These are phyloP conservation scores for Lasioglossum oenotherae DNA, from an alignment of 2,888 invertebrate species.

Conservation along the genomic window DNA sequence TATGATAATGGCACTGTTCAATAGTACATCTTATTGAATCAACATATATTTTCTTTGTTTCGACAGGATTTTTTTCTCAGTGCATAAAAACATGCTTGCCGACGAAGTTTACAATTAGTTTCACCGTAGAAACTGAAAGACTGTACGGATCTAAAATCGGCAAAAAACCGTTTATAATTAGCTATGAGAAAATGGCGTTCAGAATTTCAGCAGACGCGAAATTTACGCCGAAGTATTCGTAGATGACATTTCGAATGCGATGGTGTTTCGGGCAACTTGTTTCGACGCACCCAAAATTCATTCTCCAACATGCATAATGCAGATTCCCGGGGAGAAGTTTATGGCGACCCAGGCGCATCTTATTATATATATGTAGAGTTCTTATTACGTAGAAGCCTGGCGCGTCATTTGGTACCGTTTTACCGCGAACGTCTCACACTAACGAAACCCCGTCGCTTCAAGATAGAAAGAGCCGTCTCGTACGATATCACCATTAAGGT, in stretches of 20 bases:
- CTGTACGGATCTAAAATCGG: neutral
- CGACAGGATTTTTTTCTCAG: too few relatives aligned
- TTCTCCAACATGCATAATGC: conserved; percentile 58
- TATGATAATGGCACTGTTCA: too few relatives aligned
- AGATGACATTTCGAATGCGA: conserved; percentile 3
- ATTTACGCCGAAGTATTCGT: neutral
- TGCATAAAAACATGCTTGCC: too few relatives aligned
- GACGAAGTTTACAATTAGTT: neutral
- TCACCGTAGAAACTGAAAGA: neutral
- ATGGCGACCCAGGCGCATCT: conserved; percentile 36
- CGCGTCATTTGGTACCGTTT: conserved; percentile 63
- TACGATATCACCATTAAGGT: conserved; percentile 23
- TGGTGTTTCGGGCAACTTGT: neutral
- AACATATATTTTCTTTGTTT: too few relatives aligned
- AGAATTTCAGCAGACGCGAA: neutral
- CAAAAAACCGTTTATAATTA: neutral
- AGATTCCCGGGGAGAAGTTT: conserved; percentile 48
- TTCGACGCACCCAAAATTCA: conserved; percentile 49
- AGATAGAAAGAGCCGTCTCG: conserved; percentile 24
- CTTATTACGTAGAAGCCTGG: conserved; percentile 41
- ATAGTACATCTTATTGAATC: too few relatives aligned
- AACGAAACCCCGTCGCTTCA: conserved; percentile 40
- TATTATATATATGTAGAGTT: conserved; percentile 62
- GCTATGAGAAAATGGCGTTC: neutral
- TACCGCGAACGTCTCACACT: conserved; percentile 31